These are phyloP conservation scores for Babylonia areolata DNA, from an alignment of 1,140 invertebrate species.

Conservation along the genomic window DNA sequence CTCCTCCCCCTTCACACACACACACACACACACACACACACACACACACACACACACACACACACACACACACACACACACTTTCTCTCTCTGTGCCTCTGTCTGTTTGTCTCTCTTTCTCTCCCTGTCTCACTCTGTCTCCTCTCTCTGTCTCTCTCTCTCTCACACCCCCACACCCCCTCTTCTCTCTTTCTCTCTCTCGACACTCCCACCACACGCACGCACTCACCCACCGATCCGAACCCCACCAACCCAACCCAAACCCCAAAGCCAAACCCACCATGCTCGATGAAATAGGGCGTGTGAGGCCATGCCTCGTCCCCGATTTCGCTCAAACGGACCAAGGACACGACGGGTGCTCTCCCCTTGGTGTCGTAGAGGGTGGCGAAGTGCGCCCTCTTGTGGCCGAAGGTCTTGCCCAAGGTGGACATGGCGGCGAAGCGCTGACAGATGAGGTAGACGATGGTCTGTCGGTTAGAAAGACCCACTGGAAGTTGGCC, in stretches of 20 bases:
- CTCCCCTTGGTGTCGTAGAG: constrained; percentile 56
- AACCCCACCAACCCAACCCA: background rate
- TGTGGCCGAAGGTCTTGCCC: constrained; percentile 54
- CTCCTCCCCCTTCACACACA: too few relatives aligned
- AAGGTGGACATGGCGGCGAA: constrained; percentile 51
- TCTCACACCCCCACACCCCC: too few relatives aligned
- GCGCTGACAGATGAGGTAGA: constrained; percentile 61
- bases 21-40: too few relatives aligned
- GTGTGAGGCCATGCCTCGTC: constrained; percentile 58
- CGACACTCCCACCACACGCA: background rate
- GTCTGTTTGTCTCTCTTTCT: too few relatives aligned
- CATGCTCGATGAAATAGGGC: constrained; percentile 59
- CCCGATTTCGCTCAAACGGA: constrained; percentile 49
- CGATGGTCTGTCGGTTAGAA: constrained; percentile 51
- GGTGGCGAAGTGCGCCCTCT: constrained; percentile 54
- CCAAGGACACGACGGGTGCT: constrained; percentile 55
- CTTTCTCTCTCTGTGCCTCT: too few relatives aligned
- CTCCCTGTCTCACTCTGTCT: too few relatives aligned
- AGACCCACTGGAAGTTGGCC: constrained; percentile 55
- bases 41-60: too few relatives aligned
- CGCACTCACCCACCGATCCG: background rate
- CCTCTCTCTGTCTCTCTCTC: too few relatives aligned
- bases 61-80: too few relatives aligned
- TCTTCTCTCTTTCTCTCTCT: too few relatives aligned
- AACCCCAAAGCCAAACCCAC: constrained; percentile 45